Base-by-base conservation (phyloP, 2,113 vertebrate genomes). In the Myanophis thanlyinensis region DNA sequence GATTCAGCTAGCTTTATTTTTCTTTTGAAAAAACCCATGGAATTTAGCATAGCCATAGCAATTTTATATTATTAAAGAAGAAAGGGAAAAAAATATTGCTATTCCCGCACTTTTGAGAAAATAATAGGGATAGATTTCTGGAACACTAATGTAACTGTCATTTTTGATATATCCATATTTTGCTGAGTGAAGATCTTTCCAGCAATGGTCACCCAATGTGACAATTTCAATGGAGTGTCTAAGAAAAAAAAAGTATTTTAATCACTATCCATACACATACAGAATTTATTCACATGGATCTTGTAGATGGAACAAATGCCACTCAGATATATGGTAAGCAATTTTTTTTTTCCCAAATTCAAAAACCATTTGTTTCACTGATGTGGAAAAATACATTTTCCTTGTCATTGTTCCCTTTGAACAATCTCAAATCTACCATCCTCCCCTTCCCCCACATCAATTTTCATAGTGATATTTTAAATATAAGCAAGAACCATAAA, bases 131-230 rank as follows among this genome's bases (percentile, higher is more conserved):
- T 49, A 91, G 8, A 87, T 44, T 85, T 92, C 2, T 93, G 11
- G 49, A 91, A 11, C 1, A 91, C 89, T 49, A 87, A 88, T 49
- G 85, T 80, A 25, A 89, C 25, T 53, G 59, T 6, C 25, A 85
- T 62, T 94, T 91, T 94, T 92, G 23, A 93, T 93, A 87, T 92
- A 94, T 89, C 89, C 8, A 85, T 95, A 62, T 22, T 44, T 1
- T 88, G 23, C 13, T 62, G 93, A 89, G 85, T 90, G 90, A 52
- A 88, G 52, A 56, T n/a, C 67, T 52, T 93, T 91, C 49, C 44
- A 88, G 85, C 51, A 54, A 48, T 84, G 85, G 59, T 54, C 62
- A 88, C 52, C 35, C 62, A 59, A 91, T 88, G 44, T 44, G 51
- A 88, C 62, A 93, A 88, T 93, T 91, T 91, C 51, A 93, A 23